phyloP scores from a whole-genome alignment of 2,797 vertebrate genomes.

The Enoplosus armatus region DNA sequence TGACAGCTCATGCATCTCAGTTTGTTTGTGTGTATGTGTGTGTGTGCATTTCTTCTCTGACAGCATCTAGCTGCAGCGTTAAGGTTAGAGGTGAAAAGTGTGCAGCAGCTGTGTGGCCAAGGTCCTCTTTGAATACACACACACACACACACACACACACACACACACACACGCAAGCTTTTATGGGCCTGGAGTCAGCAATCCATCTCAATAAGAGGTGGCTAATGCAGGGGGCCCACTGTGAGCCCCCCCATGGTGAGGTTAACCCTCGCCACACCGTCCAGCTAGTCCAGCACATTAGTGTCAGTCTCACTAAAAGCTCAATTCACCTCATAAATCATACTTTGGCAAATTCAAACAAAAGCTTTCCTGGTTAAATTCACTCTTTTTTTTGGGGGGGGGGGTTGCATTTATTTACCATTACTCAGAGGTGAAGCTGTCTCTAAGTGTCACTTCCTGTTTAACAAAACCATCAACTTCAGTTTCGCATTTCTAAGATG shows the following conservation, averaged over 20 bases:
- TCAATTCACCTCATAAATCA: conserved; percentile 22
- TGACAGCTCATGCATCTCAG: not conserved
- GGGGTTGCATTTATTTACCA: not conserved
- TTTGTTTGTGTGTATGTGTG: conserved; percentile 19
- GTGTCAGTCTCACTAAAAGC: conserved; percentile 58
- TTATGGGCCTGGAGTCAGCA: conserved; percentile 59
- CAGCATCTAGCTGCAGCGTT: conserved; percentile 20
- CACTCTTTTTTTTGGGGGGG: too few relatives aligned
- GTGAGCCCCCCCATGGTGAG: conserved; percentile 51
- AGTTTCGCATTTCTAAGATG: not conserved
- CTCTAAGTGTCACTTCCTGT: not conserved
- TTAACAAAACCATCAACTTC: not conserved
- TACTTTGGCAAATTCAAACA: conserved; percentile 20
- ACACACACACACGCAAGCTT: conserved; percentile 27
- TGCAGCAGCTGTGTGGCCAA: conserved; percentile 56
- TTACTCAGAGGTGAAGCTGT: not conserved
- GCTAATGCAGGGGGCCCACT: conserved; percentile 43
- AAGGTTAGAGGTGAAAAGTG: conserved; percentile 58
- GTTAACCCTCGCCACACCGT: conserved; percentile 48
- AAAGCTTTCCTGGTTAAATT: conserved; percentile 3
- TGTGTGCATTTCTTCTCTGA: conserved; percentile 3
- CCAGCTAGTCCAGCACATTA: conserved; percentile 54
- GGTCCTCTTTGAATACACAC: conserved; percentile 26
- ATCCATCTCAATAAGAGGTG: conserved; percentile 70
- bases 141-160: conserved; percentile 14